Evolutionary conservation across 53 echinoderm and acorn worm species (phyloP).

Genomic region (Actinopyga echinites): DNA sequence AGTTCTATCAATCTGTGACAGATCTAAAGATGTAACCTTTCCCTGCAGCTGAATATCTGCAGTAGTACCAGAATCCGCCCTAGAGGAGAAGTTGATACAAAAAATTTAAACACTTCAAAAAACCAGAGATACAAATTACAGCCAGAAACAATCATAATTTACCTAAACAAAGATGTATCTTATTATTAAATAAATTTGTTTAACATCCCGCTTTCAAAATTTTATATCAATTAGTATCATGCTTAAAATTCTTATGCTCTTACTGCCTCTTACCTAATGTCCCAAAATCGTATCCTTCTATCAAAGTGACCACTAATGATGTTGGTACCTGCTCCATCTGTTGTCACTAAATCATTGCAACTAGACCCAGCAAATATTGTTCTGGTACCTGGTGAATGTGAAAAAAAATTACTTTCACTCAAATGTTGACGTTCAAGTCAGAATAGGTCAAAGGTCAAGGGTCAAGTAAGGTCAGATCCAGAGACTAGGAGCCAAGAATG

Average conservation of each 20-base stretch:
- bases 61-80: constrained; percentile 64
- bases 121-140: too few relatives aligned
- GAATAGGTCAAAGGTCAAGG: background rate
- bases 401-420: background rate
- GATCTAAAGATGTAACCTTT: constrained; percentile 85
- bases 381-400: constrained; percentile 63
- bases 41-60: constrained; percentile 83
- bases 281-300: constrained; percentile 95
- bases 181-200: too few relatives aligned
- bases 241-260: too few relatives aligned
- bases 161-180: too few relatives aligned
- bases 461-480: background rate
- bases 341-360: constrained; percentile 97
- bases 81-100: background rate
- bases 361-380: constrained; percentile 95
- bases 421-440: background rate
- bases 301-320: constrained; percentile 97
- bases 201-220: too few relatives aligned
- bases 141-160: too few relatives aligned
- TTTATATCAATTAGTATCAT: too few relatives aligned
- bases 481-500: background rate
- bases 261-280: constrained; percentile 66
- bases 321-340: constrained; percentile 84
- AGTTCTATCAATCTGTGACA: constrained; percentile 67
- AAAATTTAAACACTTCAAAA: too few relatives aligned